phyloP scores from a whole-genome alignment of 2,888 invertebrate species.

The Patella depressa region DNA sequence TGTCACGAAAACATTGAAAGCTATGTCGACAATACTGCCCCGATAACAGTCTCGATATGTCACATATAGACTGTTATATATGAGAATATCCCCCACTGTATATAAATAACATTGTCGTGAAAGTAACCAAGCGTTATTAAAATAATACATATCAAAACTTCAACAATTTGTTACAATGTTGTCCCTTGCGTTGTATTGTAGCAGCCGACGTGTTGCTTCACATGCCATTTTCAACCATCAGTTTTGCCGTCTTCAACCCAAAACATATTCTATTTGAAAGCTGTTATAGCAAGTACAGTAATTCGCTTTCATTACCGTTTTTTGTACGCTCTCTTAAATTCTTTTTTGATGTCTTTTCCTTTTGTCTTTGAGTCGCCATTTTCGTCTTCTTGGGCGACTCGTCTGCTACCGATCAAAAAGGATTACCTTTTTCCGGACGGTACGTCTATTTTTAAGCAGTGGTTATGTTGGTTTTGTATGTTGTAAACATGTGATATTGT shows the following conservation, averaged over 20 bases:
- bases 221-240: neutral
- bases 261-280: neutral
- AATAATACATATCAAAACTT: neutral
- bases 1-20: slow-evolving; percentile 24
- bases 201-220: slow-evolving; percentile 27
- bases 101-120: neutral
- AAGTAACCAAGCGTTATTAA: neutral
- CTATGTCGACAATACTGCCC: too few species aligned
- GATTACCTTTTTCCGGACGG: slow-evolving; percentile 25
- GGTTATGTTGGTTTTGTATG: too few species aligned
- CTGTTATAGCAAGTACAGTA: neutral
- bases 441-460: neutral
- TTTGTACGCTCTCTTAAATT: slow-evolving; percentile 24
- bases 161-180: slow-evolving; percentile 7
- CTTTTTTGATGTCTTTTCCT: slow-evolving; percentile 37
- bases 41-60: too few species aligned
- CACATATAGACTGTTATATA: too few species aligned
- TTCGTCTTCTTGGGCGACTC: slow-evolving; percentile 29
- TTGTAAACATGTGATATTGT: too few species aligned
- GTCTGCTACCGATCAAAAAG: slow-evolving; percentile 40
- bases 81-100: neutral
- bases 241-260: neutral
- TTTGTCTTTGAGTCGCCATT: slow-evolving; percentile 42
- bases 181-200: slow-evolving; percentile 10
- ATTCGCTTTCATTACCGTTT: slow-evolving; percentile 7